Conservation (phyloP, 2,113 vertebrate species). For the Tringa solitaria region DNA sequence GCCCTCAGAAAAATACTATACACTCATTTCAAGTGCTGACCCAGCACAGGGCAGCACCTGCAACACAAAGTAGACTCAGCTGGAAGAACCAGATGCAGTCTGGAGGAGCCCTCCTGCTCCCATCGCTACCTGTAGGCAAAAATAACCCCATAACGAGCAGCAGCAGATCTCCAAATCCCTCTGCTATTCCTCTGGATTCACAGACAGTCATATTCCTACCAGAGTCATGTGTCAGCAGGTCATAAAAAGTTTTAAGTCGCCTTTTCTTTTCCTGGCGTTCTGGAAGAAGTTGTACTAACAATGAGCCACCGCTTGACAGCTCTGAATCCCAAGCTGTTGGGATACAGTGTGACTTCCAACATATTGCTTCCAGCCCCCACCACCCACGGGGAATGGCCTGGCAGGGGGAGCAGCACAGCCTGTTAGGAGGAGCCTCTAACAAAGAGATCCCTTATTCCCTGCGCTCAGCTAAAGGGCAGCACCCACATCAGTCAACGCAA, state of each 20-base stretch:
- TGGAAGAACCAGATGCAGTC: neutral
- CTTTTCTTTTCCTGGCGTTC: constrained; percentile 25
- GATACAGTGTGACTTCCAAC: constrained; percentile 60
- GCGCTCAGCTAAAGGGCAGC: neutral
- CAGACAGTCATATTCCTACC: neutral
- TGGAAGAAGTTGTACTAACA: constrained; percentile 60
- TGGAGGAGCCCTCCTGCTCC: neutral
- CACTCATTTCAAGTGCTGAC: neutral
- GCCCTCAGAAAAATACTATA: neutral
- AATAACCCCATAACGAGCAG: neutral
- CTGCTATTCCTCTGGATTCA: neutral
- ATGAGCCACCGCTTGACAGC: constrained; percentile 59
- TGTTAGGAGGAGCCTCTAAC: constrained; percentile 35
- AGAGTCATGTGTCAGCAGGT: constrained; percentile 27
- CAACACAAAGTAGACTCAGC: neutral
- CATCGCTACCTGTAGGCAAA: neutral
- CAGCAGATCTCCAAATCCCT: neutral
- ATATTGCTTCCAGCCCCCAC: constrained; percentile 57
- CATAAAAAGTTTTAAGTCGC: constrained; percentile 29
- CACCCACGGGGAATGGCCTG: constrained; percentile 56
- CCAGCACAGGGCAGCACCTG: neutral
- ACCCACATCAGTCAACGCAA: neutral
- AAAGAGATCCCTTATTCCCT: constrained; percentile 18
- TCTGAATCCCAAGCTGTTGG: constrained; percentile 54
- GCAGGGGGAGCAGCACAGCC: constrained; percentile 48